Evolutionary conservation across 2,888 invertebrate genomes (phyloP).

Genomic region (Drosophila nr. fundita): DNA sequence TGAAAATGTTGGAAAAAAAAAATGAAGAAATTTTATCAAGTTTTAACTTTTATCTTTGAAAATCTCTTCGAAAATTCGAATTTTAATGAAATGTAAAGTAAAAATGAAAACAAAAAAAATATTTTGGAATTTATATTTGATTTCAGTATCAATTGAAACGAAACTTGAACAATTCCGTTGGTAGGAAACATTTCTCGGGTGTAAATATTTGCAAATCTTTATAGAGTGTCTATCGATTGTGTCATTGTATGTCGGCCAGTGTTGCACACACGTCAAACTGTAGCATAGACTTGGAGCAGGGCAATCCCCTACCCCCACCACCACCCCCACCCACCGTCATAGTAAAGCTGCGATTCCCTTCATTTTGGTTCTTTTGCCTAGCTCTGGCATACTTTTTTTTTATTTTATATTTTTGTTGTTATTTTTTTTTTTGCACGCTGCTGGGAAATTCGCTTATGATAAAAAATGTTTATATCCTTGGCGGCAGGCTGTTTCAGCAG

Average conservation of each 20-base stretch:
- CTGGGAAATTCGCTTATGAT: conserved; percentile 75
- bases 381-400: conserved; percentile 41
- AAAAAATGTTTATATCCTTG: conserved; percentile 82
- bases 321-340: neutral
- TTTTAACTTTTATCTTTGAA: neutral
- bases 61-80: neutral
- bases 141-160: neutral
- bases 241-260: conserved; percentile 25
- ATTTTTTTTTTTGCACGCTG: conserved; percentile 48
- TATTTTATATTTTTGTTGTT: conserved; percentile 17
- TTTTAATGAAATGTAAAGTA: neutral
- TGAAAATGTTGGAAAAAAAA: neutral
- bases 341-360: conserved; percentile 39
- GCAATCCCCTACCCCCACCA: neutral
- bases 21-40: too few relatives aligned
- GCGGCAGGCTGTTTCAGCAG: conserved; percentile 41
- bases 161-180: neutral
- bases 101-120: neutral
- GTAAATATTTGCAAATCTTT: neutral
- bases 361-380: conserved; percentile 20
- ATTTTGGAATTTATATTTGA: neutral
- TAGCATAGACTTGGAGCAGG: neutral
- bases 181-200: neutral
- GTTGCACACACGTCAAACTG: conserved; percentile 10
- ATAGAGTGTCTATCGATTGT: conserved; percentile 16